Percentiles rank a stretch among this genome's conserved stretches.
These are phyloP conservation scores for Pygoscelis antarcticus DNA, from an alignment of 2,113 vertebrate species.

Conservation along the genomic window DNA sequence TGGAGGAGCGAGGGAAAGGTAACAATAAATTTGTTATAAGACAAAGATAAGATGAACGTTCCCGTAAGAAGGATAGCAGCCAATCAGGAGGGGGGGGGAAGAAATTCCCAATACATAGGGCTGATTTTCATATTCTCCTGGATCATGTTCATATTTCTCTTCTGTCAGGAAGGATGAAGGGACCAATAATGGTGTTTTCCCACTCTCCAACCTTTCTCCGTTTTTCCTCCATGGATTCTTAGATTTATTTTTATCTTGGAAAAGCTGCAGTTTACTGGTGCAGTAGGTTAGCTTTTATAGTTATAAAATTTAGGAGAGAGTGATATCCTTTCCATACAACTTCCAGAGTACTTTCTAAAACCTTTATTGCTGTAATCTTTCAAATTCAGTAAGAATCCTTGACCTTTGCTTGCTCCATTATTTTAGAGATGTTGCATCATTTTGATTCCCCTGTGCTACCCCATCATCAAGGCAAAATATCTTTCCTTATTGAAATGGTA, in stretches of 20 bases:
- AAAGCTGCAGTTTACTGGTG: slow-evolving; percentile 4
- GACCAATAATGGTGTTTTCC: neutral
- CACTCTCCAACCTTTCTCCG: neutral
- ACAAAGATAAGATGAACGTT: neutral
- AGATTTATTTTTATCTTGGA: slow-evolving; percentile 4
- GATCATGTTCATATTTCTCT: neutral
- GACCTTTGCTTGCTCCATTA: slow-evolving; percentile 21
- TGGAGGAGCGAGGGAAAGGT: neutral
- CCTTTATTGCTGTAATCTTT: slow-evolving; percentile 53
- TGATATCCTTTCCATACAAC: slow-evolving; percentile 24
- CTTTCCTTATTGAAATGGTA: neutral
- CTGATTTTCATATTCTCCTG: neutral
- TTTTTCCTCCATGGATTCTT: neutral
- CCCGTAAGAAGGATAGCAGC: neutral
- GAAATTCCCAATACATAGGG: neutral
- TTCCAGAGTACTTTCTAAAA: slow-evolving; percentile 39
- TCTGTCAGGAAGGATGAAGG: neutral
- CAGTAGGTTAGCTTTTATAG: slow-evolving; percentile 41
- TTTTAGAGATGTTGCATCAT: neutral
- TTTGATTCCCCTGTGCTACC: neutral
- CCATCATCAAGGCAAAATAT: neutral
- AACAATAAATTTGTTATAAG: neutral
- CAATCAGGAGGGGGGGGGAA: no score
- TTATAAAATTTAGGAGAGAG: slow-evolving; percentile 32
- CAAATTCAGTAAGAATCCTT: slow-evolving; percentile 41